These are phyloP conservation scores for Pygmarrhopalites habei DNA, from an alignment of 1,140 invertebrate genomes.

Conservation along the genomic window DNA sequence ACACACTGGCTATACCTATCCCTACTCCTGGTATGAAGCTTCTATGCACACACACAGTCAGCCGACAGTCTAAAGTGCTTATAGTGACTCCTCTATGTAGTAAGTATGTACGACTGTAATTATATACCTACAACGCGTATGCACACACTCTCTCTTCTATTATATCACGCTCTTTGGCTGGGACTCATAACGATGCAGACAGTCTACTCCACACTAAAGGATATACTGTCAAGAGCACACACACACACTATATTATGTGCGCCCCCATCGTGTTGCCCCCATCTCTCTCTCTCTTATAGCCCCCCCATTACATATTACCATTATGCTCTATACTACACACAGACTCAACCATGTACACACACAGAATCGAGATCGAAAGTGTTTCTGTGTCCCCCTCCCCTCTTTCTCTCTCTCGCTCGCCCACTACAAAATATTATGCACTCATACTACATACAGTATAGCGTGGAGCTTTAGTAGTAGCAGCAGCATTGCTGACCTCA, in stretches of 20 bases:
- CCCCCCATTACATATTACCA: background rate
- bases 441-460: background rate
- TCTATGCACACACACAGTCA: background rate
- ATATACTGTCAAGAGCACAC: too few species aligned
- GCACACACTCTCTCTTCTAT: background rate
- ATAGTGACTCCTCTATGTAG: background rate
- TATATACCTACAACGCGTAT: background rate
- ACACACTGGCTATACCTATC: background rate
- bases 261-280: too few species aligned
- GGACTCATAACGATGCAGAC: too few species aligned
- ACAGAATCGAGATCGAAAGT: constrained; percentile 32
- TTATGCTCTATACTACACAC: constrained; percentile 1
- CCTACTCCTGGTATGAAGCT: background rate
- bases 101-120: background rate
- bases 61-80: background rate
- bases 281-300: background rate
- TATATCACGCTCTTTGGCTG: too few species aligned
- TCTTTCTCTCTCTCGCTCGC: constrained; percentile 11
- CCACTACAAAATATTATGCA: constrained; percentile 1
- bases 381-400: constrained; percentile 10
- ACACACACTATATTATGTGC: too few species aligned
- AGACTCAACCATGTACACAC: background rate
- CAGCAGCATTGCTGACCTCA: too few species aligned
- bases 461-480: too few species aligned
- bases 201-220: too few species aligned